Evolutionary conservation across 1,140 invertebrate species (phyloP).

Genomic region (Pseudomyrmex sp.): DNA sequence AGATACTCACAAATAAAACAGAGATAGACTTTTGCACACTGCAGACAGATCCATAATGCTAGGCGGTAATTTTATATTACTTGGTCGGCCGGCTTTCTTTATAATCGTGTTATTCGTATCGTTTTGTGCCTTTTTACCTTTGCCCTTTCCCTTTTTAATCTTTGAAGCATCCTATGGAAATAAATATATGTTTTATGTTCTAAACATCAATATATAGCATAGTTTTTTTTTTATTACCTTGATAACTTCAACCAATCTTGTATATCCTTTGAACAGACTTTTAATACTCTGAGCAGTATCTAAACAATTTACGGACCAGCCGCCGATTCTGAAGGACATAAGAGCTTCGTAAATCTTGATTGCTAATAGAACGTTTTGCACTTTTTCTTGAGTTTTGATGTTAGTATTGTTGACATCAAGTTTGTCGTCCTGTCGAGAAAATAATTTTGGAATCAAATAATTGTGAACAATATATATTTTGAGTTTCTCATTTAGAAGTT

Average conservation of each 20-base stretch:
- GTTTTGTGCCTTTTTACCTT: constrained; percentile 80
- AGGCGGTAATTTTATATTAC: constrained; percentile 79
- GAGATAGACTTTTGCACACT: constrained; percentile 80
- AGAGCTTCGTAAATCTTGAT: constrained; percentile 85
- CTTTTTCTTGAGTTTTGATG: constrained; percentile 82
- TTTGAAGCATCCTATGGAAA: constrained; percentile 70
- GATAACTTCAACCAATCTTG: constrained; percentile 82
- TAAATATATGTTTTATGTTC: background rate
- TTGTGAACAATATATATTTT: constrained; percentile 39
- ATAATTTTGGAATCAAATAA: constrained; percentile 18
- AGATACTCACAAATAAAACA: constrained; percentile 83
- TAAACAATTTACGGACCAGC: constrained; percentile 81
- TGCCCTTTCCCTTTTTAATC: constrained; percentile 79
- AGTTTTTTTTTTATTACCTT: constrained; percentile 78
- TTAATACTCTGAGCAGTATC: constrained; percentile 78
- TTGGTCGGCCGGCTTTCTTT: constrained; percentile 69
- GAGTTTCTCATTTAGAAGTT: constrained; percentile 28
- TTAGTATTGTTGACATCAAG: constrained; percentile 24
- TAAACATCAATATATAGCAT: background rate
- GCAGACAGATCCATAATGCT: constrained; percentile 83
- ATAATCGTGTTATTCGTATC: constrained; percentile 77
- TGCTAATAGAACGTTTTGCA: constrained; percentile 82
- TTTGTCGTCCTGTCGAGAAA: constrained; percentile 81
- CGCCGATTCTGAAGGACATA: constrained; percentile 83
- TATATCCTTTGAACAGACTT: constrained; percentile 83